Evolutionary conservation across 1,140 invertebrate genomes (phyloP).

Genomic region (Drosophila nebulosa): DNA sequence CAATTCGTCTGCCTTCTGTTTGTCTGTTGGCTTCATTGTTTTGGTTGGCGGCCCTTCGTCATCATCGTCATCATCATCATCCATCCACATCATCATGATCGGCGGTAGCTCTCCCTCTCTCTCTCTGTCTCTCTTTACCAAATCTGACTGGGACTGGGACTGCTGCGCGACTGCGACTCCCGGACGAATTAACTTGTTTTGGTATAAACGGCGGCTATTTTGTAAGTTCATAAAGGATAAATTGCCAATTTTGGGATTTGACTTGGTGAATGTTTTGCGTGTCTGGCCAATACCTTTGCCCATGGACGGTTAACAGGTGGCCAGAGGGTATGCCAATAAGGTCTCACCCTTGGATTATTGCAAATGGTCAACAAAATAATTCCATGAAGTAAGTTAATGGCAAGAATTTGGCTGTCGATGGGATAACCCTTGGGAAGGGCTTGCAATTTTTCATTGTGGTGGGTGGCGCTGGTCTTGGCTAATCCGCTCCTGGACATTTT

Average conservation of each 20-base stretch:
- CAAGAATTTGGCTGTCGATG: no score
- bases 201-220: slow-evolving; percentile 80
- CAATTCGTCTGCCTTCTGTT: slow-evolving; percentile 51
- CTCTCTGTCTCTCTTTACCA: not conserved
- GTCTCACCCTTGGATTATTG: not conserved
- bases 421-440: no score
- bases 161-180: slow-evolving; percentile 33
- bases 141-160: slow-evolving; percentile 11
- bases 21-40: slow-evolving; percentile 65
- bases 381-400: no score
- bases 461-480: not conserved
- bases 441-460: no score
- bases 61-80: slow-evolving; percentile 48
- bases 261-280: slow-evolving; percentile 74
- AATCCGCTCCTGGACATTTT: slow-evolving; percentile 20
- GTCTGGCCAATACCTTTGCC: slow-evolving; percentile 28
- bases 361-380: no score
- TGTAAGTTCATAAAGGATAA: slow-evolving; percentile 81
- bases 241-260: slow-evolving; percentile 80
- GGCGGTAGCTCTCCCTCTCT: not conserved
- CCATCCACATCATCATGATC: slow-evolving; percentile 8
- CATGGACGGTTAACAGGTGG: not conserved
- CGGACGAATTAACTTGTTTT: slow-evolving; percentile 80
- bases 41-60: slow-evolving; percentile 76
- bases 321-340: not conserved